phyloP scores from a whole-genome alignment of 2,113 vertebrate species.

The Antigone vipio region DNA sequence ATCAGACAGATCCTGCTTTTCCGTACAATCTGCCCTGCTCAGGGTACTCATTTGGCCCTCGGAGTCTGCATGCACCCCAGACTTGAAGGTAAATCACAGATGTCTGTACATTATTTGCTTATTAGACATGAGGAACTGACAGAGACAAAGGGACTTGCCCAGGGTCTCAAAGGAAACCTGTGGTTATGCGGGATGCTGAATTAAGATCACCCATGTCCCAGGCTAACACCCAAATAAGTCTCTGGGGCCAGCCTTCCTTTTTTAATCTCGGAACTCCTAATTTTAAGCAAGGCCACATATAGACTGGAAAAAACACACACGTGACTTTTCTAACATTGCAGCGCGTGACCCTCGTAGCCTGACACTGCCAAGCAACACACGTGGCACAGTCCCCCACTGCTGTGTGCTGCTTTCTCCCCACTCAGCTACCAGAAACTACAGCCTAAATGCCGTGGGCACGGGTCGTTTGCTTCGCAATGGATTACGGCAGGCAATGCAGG shows the following conservation, averaged over 20 bases:
- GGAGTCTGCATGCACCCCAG: neutral
- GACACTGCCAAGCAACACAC: neutral
- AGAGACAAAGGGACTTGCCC: constrained; percentile 47
- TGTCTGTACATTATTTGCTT: neutral
- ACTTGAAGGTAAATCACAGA: neutral
- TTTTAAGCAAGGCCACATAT: neutral
- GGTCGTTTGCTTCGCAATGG: neutral
- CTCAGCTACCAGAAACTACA: neutral
- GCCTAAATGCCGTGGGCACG: rapidly evolving
- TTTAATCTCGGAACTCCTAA: neutral
- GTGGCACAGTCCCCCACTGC: neutral
- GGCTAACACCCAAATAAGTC: neutral
- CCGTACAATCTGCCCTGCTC: neutral
- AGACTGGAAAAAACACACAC: neutral
- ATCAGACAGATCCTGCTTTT: constrained; percentile 41
- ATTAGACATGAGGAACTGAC: neutral
- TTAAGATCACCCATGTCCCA: neutral
- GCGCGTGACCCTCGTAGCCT: rapidly evolving
- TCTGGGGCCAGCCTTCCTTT: neutral
- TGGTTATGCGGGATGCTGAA: neutral
- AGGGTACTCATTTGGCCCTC: neutral
- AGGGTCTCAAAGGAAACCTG: neutral
- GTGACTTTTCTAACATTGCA: neutral
- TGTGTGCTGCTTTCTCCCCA: neutral
- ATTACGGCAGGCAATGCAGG: neutral